Evolutionary conservation across 2,113 vertebrate genomes (phyloP), one percentile per base, ranked within the genome.

Genomic region (Alethe diademata): DNA sequence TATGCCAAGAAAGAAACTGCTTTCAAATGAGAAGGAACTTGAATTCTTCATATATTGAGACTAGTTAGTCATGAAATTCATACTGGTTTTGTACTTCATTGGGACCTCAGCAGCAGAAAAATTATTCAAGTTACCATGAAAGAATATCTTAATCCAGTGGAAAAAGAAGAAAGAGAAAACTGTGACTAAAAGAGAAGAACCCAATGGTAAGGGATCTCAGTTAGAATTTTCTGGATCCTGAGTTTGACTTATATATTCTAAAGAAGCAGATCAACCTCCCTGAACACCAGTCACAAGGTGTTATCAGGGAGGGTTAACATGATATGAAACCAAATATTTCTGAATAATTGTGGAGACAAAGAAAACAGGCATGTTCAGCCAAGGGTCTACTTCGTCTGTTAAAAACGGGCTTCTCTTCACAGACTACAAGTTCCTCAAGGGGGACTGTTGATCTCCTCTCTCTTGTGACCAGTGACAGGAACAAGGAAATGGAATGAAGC

Each of bases 371-470:
- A 61, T 29, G 22, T 17, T 74, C 14, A 57, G 26, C 24, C 17
- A 67, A 61, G 20, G 25, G 14, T 60, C 29, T 73, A 2, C 11
- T 16, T 45, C 19, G 7, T 45, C 23, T 62, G 29, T 3, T 54
- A 48, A 43, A 14, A 29, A 22, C 0, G 0, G 4, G 2, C 7
- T 35, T 23, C 26, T 45, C 18, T 54, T 26, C 2, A 1, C 24
- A 38, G 8, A 12, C 15, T 62, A 40, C 18, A 51, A 1, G 6
- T 29, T 62, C 19, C 25, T 42, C 20, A 24, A 19, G 7, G 10
- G 2, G 3, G 2, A 4, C 4, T 61, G 17, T 7, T 50, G 43
- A 35, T 51, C 14, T 61, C 20, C 11, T 15, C 29, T 38, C 11
- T 40, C 29, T 18, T 8, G 7, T 69, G 25, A 76, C 11, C 16